Conservation (phyloP, 2,888 invertebrate genomes). For the Cremastinae sp. region DNA sequence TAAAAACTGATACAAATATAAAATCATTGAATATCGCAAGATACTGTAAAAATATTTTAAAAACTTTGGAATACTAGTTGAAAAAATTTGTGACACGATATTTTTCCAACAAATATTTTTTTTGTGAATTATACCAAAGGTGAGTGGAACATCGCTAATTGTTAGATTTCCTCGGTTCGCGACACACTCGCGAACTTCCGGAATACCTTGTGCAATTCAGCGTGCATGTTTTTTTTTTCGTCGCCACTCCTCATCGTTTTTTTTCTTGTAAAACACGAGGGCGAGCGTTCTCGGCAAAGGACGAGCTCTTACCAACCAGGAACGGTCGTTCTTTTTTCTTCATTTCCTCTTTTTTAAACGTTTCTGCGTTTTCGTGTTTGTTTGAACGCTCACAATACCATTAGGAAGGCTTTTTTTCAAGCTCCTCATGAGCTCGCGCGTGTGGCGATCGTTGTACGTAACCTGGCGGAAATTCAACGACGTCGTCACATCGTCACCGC, state of each 20-base stretch:
- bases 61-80: no score
- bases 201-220: no score
- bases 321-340: slow-evolving; percentile 24
- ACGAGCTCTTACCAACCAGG: slow-evolving; percentile 36
- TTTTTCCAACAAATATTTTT: no score
- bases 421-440: slow-evolving; percentile 49
- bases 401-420: slow-evolving; percentile 70
- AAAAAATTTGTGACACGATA: no score
- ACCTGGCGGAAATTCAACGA: slow-evolving; percentile 36
- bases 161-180: slow-evolving; percentile 1
- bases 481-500: slow-evolving; percentile 46
- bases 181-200: no score
- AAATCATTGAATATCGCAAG: no score
- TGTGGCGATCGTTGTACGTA: slow-evolving; percentile 20
- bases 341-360: slow-evolving; percentile 47
- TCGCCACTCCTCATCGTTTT: slow-evolving; percentile 11
- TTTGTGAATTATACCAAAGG: no score
- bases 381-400: slow-evolving; percentile 72
- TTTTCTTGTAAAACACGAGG: slow-evolving; percentile 35
- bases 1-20: no score
- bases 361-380: slow-evolving; percentile 70
- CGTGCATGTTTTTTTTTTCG: not conserved
- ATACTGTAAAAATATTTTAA: no score
- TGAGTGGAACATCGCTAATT: no score
- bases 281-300: slow-evolving; percentile 35